Conservation (phyloP, 2,888 invertebrate genomes). For the Dolichomitus sp. region DNA sequence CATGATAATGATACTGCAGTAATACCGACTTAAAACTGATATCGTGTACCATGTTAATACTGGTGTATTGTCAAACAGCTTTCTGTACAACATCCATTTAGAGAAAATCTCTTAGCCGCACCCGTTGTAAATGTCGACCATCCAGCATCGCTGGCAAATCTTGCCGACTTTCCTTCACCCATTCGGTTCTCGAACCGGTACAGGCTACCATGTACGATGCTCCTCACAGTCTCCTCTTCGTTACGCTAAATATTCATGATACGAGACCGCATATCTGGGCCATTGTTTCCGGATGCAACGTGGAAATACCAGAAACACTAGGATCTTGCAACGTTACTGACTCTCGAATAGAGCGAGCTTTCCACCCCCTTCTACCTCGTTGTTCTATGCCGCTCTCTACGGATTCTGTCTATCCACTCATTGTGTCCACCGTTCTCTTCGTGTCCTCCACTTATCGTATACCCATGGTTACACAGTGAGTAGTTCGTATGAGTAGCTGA, state of each 20-base stretch:
- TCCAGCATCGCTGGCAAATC: slow-evolving; percentile 26
- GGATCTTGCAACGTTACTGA: slow-evolving; percentile 28
- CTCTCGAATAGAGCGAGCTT: slow-evolving; percentile 30
- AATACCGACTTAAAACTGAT: neutral
- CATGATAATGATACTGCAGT: slow-evolving; percentile 2
- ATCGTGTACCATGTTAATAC: neutral
- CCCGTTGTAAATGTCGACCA: slow-evolving; percentile 41
- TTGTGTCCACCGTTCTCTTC: neutral
- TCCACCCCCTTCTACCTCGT: slow-evolving; percentile 34
- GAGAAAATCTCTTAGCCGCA: slow-evolving; percentile 43
- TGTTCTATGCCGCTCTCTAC: neutral
- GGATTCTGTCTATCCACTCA: neutral
- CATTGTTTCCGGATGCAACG: slow-evolving; percentile 74
- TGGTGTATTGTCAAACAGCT: slow-evolving; percentile 33
- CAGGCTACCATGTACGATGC: slow-evolving; percentile 9
- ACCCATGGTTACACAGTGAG: slow-evolving; percentile 13
- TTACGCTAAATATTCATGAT: slow-evolving; percentile 79
- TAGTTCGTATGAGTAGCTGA: slow-evolving; percentile 5
- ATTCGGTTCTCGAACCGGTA: slow-evolving; percentile 4
- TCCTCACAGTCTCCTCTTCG: slow-evolving; percentile 63
- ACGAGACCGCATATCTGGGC: slow-evolving; percentile 76
- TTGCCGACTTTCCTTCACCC: slow-evolving; percentile 25
- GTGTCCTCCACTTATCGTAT: slow-evolving; percentile 22
- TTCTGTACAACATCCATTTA: slow-evolving; percentile 27
- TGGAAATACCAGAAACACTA: slow-evolving; percentile 69